Conservation (phyloP, 2,113 vertebrate species). For the Australoheros scitulus region DNA sequence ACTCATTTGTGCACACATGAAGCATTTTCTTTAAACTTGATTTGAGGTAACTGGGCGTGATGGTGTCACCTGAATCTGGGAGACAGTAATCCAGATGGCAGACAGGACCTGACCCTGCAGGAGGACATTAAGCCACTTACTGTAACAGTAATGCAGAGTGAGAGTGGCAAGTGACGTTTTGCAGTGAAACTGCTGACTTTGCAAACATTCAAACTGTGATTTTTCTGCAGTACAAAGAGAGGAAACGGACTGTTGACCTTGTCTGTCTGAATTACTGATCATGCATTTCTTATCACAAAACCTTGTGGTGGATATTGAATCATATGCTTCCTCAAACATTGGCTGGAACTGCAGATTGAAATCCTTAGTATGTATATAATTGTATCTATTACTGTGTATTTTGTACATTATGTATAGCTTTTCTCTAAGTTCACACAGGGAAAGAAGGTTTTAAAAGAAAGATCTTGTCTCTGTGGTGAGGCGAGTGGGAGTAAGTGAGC, state of each 20-base stretch:
- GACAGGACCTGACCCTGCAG: conserved; percentile 51
- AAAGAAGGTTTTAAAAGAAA: conserved; percentile 40
- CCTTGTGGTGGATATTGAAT: conserved; percentile 24
- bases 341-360: not conserved
- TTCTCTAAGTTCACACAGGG: not conserved
- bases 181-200: conserved; percentile 13
- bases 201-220: not conserved
- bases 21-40: conserved; percentile 2
- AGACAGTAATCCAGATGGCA: conserved; percentile 66
- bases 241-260: conserved; percentile 19
- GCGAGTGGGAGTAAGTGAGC: conserved; percentile 61
- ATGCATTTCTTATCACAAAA: conserved; percentile 17
- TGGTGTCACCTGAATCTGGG: conserved; percentile 30
- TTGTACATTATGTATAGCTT: not conserved
- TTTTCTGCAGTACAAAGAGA: conserved; percentile 10
- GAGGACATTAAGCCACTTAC: conserved; percentile 68
- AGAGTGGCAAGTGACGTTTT: conserved; percentile 47
- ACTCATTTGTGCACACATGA: not conserved
- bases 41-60: conserved; percentile 22
- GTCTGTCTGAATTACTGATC: conserved; percentile 46
- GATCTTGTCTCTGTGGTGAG: conserved; percentile 45
- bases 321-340: conserved; percentile 20
- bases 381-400: not conserved
- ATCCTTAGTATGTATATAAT: not conserved
- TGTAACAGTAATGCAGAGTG: conserved; percentile 42